Evolutionary conservation across 1,140 invertebrate species (phyloP).

Genomic region (Rhopalosiphum padi): DNA sequence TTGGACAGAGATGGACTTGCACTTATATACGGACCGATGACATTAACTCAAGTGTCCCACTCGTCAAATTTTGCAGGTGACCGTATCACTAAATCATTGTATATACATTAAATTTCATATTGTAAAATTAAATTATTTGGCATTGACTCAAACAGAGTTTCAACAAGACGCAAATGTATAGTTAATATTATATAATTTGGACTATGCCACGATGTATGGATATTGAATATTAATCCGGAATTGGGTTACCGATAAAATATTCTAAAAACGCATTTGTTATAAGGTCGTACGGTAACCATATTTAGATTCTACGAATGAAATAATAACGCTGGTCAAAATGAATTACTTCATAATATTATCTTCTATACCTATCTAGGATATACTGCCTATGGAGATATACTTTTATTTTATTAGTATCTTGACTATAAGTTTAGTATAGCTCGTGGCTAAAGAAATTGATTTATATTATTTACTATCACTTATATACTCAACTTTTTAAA

Average conservation of each 20-base stretch:
- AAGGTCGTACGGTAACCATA: neutral
- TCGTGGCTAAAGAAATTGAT: too few relatives aligned
- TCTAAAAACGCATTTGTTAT: slow-evolving; percentile 24
- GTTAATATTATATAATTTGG: neutral
- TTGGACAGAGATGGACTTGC: neutral
- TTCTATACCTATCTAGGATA: too few relatives aligned
- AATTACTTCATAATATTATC: neutral
- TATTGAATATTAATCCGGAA: slow-evolving; percentile 32
- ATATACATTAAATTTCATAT: neutral
- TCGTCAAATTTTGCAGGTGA: neutral
- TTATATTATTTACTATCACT: too few relatives aligned
- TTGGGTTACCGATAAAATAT: slow-evolving; percentile 20
- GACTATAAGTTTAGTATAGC: too few relatives aligned
- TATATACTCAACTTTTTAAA: too few relatives aligned
- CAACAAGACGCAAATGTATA: neutral
- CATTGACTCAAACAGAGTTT: slow-evolving; percentile 8
- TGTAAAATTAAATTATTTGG: neutral
- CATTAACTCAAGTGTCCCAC: neutral
- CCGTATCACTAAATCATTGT: neutral
- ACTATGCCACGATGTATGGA: neutral
- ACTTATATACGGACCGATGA: neutral
- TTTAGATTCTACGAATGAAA: slow-evolving; percentile 3
- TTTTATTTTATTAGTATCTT: too few relatives aligned
- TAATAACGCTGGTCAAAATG: neutral
- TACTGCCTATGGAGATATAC: too few relatives aligned